Evolutionary conservation across 2,888 invertebrate species (phyloP).

Genomic region (Temnothorax rugatulus): DNA sequence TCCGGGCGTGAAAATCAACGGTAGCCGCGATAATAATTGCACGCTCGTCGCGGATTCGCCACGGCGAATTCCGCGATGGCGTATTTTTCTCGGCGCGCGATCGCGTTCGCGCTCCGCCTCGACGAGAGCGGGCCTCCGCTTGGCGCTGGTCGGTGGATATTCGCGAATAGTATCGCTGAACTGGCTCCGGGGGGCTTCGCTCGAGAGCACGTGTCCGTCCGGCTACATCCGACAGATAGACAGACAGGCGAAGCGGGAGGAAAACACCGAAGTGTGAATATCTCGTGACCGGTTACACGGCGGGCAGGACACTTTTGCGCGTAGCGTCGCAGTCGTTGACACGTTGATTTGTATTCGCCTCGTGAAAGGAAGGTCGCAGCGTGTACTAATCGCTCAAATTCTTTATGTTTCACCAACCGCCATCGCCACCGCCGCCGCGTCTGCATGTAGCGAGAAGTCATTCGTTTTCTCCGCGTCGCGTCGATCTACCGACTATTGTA

Average conservation of each 20-base stretch:
- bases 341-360: constrained; percentile 64
- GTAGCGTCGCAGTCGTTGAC: constrained; percentile 62
- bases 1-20: background rate
- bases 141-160: background rate
- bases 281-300: constrained; percentile 51
- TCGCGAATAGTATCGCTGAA: background rate
- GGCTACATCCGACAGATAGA: constrained; percentile 41
- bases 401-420: constrained; percentile 42
- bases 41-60: background rate
- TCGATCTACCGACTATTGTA: constrained; percentile 29
- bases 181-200: background rate
- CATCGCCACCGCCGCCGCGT: background rate
- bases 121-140: background rate
- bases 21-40: background rate
- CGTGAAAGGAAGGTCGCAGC: constrained; percentile 66
- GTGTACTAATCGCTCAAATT: constrained; percentile 59
- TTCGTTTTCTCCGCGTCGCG: constrained; percentile 35
- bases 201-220: constrained; percentile 11
- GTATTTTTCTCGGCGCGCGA: background rate
- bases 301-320: constrained; percentile 59
- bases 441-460: constrained; percentile 40
- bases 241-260: constrained; percentile 7
- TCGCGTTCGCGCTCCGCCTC: constrained; percentile 4
- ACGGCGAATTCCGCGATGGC: background rate
- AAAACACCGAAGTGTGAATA: constrained; percentile 46